Evolutionary conservation across 2,113 vertebrate species (phyloP).

Genomic region (Apeltes quadracus): DNA sequence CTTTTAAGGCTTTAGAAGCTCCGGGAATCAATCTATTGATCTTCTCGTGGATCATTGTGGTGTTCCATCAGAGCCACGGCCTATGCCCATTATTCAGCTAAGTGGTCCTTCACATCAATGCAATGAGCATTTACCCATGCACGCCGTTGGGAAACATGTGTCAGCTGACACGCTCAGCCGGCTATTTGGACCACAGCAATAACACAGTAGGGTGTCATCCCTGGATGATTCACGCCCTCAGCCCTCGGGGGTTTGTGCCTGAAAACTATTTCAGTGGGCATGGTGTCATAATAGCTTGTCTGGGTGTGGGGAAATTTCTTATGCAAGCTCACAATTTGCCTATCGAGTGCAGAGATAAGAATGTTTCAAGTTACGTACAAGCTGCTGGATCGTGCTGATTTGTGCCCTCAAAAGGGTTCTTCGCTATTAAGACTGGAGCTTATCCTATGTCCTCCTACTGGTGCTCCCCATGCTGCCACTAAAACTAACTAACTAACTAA

Average conservation of each 20-base stretch:
- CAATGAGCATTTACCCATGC: neutral
- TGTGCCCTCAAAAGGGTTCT: neutral
- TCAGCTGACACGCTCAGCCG: slow-evolving; percentile 15
- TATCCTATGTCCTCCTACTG: neutral
- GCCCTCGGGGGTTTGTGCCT: slow-evolving; percentile 12
- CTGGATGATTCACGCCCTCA: slow-evolving; percentile 24
- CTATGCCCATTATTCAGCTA: neutral
- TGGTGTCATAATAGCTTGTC: slow-evolving; percentile 23
- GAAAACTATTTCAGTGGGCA: slow-evolving; percentile 5
- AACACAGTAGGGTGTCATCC: neutral
- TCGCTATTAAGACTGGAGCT: neutral
- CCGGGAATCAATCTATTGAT: neutral
- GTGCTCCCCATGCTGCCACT: neutral
- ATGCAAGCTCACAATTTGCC: slow-evolving; percentile 3
- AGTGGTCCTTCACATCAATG: neutral
- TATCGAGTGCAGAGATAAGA: neutral
- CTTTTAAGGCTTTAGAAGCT: slow-evolving; percentile 5
- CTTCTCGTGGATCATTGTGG: neutral
- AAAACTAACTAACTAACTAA: too few relatives aligned
- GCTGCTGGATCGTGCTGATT: neutral
- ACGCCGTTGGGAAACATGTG: neutral
- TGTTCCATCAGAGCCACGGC: neutral
- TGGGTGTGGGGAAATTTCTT: slow-evolving; percentile 25
- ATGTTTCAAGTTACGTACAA: slow-evolving; percentile 3
- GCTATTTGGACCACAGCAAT: neutral